Evolutionary conservation across 2,113 vertebrate species (phyloP).

Genomic region (Macrotis lagotis): DNA sequence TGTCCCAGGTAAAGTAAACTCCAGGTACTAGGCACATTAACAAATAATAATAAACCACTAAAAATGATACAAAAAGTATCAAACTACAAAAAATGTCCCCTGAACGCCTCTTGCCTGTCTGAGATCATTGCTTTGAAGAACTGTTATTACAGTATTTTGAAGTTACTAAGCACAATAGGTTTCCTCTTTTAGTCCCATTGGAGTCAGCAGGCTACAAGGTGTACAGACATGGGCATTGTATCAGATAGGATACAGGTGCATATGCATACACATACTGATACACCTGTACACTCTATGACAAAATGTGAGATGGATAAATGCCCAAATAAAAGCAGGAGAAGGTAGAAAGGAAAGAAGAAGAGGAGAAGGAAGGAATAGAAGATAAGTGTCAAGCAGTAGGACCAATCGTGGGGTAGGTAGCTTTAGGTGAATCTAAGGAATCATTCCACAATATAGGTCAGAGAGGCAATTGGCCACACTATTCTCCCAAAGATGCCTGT

Average conservation of each 20-base stretch:
- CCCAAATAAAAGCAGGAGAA: constrained; percentile 20
- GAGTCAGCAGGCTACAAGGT: constrained; percentile 64
- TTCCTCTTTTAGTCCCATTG: constrained; percentile 52
- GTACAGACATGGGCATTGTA: neutral
- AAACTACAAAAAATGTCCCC: constrained; percentile 5
- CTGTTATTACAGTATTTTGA: constrained; percentile 57
- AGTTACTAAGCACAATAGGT: constrained; percentile 49
- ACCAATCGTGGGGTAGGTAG: constrained; percentile 50
- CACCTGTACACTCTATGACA: constrained; percentile 40
- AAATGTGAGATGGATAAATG: constrained; percentile 43
- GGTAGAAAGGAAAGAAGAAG: constrained; percentile 13
- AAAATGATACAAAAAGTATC: constrained; percentile 25
- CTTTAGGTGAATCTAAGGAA: constrained; percentile 20
- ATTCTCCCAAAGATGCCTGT: constrained; percentile 41
- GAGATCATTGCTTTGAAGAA: constrained; percentile 69
- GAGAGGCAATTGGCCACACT: constrained; percentile 10
- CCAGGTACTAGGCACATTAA: constrained; percentile 25
- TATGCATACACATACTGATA: neutral
- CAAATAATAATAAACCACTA: constrained; percentile 46
- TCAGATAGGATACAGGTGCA: neutral
- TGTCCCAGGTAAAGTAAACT: constrained; percentile 26
- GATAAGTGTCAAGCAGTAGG: neutral
- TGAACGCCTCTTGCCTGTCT: constrained; percentile 44
- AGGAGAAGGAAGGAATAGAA: too few relatives aligned
- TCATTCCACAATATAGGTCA: constrained; percentile 51